These are phyloP conservation scores for Cephus rjabovi DNA, from an alignment of 2,888 invertebrate genomes.

Conservation along the genomic window DNA sequence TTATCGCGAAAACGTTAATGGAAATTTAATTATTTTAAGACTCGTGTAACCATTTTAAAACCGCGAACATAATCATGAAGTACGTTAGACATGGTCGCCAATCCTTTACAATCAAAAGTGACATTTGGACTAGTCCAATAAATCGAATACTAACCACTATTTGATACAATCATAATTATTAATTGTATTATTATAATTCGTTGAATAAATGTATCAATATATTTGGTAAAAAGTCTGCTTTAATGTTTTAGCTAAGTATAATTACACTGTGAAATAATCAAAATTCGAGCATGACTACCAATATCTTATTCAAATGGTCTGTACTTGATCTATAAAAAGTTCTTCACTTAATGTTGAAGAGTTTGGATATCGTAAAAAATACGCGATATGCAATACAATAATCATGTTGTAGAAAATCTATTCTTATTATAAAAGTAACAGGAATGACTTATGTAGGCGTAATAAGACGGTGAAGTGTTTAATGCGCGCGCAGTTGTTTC, in stretches of 20 bases:
- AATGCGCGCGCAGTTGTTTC: not conserved
- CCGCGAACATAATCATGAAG: constrained; percentile 20
- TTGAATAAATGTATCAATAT: not conserved
- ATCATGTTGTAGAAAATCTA: not conserved
- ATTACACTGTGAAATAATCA: not conserved
- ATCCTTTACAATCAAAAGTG: not conserved
- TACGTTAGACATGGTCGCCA: constrained; percentile 14
- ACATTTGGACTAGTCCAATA: not conserved
- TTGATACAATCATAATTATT: not conserved
- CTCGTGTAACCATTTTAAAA: constrained; percentile 53
- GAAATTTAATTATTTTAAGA: constrained; percentile 31
- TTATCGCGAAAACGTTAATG: constrained; percentile 30
- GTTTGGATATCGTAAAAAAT: not conserved
- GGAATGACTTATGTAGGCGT: not conserved
- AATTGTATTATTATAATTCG: not conserved
- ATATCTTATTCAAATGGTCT: not conserved
- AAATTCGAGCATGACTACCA: constrained; percentile 1
- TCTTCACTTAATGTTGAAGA: not conserved
- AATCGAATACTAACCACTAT: not conserved
- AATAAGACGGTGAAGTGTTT: not conserved
- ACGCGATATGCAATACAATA: not conserved
- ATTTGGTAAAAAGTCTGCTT: not conserved
- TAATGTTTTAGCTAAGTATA: not conserved
- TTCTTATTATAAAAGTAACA: not conserved
- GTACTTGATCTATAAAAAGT: not conserved